Conservation (phyloP, 2,888 invertebrate species). For the Eristalinus sepulchralis region DNA sequence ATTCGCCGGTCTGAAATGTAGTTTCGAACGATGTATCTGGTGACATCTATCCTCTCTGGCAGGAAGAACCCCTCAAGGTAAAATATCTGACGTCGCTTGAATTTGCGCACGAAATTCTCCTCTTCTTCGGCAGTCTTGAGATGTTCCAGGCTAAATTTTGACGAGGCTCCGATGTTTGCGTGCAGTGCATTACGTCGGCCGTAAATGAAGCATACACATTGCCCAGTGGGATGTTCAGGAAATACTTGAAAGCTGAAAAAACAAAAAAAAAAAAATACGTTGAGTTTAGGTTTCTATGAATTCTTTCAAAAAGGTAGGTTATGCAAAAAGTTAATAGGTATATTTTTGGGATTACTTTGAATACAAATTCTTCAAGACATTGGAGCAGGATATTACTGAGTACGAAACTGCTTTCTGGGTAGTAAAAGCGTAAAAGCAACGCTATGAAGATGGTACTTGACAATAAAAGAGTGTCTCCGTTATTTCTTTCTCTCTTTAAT, state of each 20-base stretch:
- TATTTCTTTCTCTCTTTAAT: too few relatives aligned
- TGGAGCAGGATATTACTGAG: too few relatives aligned
- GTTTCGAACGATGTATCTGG: constrained; percentile 80
- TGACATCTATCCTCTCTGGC: constrained; percentile 81
- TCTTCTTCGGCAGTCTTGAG: constrained; percentile 74
- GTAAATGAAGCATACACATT: constrained; percentile 82
- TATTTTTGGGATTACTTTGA: background rate
- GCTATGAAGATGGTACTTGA: too few relatives aligned
- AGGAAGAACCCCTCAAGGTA: constrained; percentile 84
- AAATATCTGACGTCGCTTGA: constrained; percentile 79
- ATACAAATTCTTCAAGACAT: too few relatives aligned
- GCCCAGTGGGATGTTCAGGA: constrained; percentile 81
- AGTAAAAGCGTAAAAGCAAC: too few relatives aligned
- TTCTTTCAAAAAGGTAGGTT: background rate
- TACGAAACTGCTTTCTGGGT: too few relatives aligned
- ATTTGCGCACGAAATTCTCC: constrained; percentile 75
- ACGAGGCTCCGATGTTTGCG: constrained; percentile 83
- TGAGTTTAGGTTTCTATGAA: background rate
- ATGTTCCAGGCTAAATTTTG: constrained; percentile 78
- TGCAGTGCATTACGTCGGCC: constrained; percentile 81
- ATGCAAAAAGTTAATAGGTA: background rate
- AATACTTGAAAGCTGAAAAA: constrained; percentile 76
- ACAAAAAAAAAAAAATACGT: constrained; percentile 9
- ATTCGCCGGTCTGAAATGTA: constrained; percentile 79
- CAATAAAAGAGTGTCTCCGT: too few relatives aligned